Evolutionary conservation across 2,113 vertebrate genomes (phyloP), one percentile per base, ranked within the genome.

Genomic region (Pyxicephalus adspersus): DNA sequence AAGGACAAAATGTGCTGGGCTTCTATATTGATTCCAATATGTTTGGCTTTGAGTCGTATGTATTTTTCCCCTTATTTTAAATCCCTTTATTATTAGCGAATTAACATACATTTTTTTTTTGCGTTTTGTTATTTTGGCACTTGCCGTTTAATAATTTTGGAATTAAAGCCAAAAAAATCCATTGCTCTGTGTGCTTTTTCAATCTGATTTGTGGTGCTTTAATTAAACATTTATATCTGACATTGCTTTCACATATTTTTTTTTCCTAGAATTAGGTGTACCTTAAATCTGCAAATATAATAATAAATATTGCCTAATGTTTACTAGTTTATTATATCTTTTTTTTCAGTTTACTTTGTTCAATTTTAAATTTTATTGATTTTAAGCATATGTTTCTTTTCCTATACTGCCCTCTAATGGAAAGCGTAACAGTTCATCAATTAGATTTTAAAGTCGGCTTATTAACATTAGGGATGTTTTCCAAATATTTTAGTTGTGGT

Each of bases 401-500:
- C 91, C 90, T 89, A 88, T 90, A 92, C 93, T 93, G 91, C 94
- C 94, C 90, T 92, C 94, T 93, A 87, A 93, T 93, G 93, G 94
- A 92, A 89, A 60, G 61, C 84, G 77, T 80, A 87, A 86, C 86
- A 84, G 84, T 87, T 84, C 22, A 61, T 80, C 83, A 63, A 74
- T 81, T 74, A 74, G 11, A 15, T 38, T 70, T 70, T 38, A 11
- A 50, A 67, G 20, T 45, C 23, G 26, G 15, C 50, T 19, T 50
- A 18, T 50, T 25, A 74, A 26, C 50, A 55, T 23, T 26, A 11
- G 25, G 9, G 7, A 72, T 71, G 25, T 71, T 19, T 18, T 26
- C 29, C 54, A 67, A 45, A 26, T 16, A 67, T 64, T n/a, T 38
- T 0, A 19, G 18, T 20, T n/a, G n/a, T n/a, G n/a, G n/a, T 18